phyloP scores from a whole-genome alignment of 2,888 invertebrate species.

The Xestia c-nigrum region DNA sequence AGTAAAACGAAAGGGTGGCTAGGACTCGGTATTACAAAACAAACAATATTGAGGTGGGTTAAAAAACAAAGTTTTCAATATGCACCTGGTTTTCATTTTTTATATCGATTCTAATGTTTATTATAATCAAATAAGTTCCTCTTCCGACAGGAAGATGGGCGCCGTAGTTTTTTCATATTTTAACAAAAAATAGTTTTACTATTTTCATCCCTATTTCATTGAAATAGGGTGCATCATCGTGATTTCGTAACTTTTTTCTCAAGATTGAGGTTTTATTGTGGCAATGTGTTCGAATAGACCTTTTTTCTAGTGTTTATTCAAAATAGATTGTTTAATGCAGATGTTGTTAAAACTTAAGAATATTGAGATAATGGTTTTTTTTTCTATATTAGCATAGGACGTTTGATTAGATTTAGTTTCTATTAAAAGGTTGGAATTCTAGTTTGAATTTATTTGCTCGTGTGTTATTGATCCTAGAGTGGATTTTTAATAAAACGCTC shows the following conservation, averaged over 20 bases:
- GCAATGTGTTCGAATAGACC: conserved; percentile 83
- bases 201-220: conserved; percentile 67
- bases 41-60: conserved; percentile 76
- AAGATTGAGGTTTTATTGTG: conserved; percentile 76
- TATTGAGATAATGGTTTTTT: conserved; percentile 51
- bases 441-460: conserved; percentile 17
- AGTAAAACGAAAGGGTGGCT: conserved; percentile 78
- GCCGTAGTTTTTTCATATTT: conserved; percentile 77
- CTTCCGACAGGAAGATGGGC: conserved; percentile 89
- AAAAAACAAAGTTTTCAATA: conserved; percentile 81
- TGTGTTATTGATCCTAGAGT: not conserved
- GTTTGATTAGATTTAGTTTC: conserved; percentile 13
- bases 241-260: conserved; percentile 39
- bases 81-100: conserved; percentile 87
- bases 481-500: too few species aligned
- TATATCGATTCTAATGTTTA: conserved; percentile 84
- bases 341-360: conserved; percentile 75
- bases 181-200: conserved; percentile 65
- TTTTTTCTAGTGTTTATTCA: conserved; percentile 80
- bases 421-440: not conserved
- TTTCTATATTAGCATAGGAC: conserved; percentile 15
- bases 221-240: conserved; percentile 57
- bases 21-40: conserved; percentile 80
- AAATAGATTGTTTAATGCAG: conserved; percentile 84
- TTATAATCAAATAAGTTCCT: conserved; percentile 90